Base-by-base conservation (phyloP, 2,888 invertebrate genomes). In the Muscina levida region DNA sequence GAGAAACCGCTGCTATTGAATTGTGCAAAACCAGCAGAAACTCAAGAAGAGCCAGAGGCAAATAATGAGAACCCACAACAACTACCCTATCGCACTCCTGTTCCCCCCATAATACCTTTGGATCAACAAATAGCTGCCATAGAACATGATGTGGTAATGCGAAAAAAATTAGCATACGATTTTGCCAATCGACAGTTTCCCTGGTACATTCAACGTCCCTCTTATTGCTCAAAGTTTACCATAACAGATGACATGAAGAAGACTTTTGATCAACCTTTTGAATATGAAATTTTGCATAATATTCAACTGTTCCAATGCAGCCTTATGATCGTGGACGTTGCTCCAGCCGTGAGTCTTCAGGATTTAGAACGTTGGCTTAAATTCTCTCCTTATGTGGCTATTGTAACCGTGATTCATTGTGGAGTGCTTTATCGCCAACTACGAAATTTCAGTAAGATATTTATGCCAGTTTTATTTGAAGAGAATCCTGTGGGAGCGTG, bases 331-430 rank as follows among this genome's bases (percentile, higher is more conserved):
- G 85, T 88, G 53, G 87, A 88, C 83, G 84, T 85, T 0, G 84
- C 84, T 48, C 37, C 31, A 1, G 85, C 84, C 3, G 74, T 88
- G 22, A 77, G 83, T 26, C 71, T 83, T 10, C 75, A 83, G 0
- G 84, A 86, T 22, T 80, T 89, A 8, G 65, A 84, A 11, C 83
- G 87, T n/a, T 88, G 88, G 88, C 65, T 85, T 0, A 88, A 88
- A 62, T 88, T 87, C 53, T 83, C 85, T 1, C 82, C 84, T 0
- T 89, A 85, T 71, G 83, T 83, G 1, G 84, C 85, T 51, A 82
- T 89, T 46, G 48, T 88, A 13, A 85, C 79, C 0, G 39, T 86
- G 10, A 84, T 87, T 4, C 89, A 87, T 10, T 85, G 86, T 76
- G 72, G 79, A 0, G 72, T 82, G 0, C 82, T 87, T 13, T 83